A percentile compares a stretch with the other conserved stretches of the same genome.
Conservation (phyloP, 2,888 invertebrate genomes). For the Belgica antarctica region DNA sequence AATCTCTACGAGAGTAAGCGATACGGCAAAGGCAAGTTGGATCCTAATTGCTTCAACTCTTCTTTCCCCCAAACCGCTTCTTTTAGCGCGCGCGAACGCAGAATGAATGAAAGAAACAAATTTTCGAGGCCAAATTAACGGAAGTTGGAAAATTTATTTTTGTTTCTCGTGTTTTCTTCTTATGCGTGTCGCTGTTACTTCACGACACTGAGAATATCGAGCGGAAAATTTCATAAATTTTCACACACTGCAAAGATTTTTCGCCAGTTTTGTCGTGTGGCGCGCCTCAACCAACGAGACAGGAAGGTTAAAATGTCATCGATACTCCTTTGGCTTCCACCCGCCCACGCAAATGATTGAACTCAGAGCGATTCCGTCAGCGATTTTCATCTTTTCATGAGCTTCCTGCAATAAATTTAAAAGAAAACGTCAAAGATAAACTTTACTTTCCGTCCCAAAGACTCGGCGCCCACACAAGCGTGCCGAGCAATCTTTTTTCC, state of each 20-base stretch:
- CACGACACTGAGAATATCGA: slow-evolving; percentile 31
- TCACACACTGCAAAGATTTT: not conserved
- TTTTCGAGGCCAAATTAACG: slow-evolving; percentile 29
- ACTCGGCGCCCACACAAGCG: too few relatives aligned
- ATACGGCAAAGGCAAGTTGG: not conserved
- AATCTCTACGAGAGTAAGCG: slow-evolving; percentile 13
- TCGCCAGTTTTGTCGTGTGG: not conserved
- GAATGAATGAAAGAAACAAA: not conserved
- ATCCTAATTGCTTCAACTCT: not conserved
- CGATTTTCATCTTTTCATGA: too few relatives aligned
- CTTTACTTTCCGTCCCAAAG: too few relatives aligned
- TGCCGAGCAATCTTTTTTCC: too few relatives aligned
- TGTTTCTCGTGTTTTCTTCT: slow-evolving; percentile 10
- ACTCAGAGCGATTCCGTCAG: too few relatives aligned
- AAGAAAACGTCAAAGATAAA: too few relatives aligned
- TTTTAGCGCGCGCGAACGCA: not conserved
- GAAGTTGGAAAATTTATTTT: slow-evolving; percentile 37
- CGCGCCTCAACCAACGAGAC: not conserved
- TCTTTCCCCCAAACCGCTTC: not conserved
- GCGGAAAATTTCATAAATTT: slow-evolving; percentile 37
- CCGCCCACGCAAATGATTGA: too few relatives aligned
- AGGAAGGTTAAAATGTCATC: slow-evolving; percentile 28
- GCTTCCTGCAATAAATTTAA: too few relatives aligned
- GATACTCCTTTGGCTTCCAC: not conserved
- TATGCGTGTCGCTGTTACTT: not conserved